phyloP scores from a whole-genome alignment of 2,113 vertebrate genomes.

The Dascyllus trimaculatus region DNA sequence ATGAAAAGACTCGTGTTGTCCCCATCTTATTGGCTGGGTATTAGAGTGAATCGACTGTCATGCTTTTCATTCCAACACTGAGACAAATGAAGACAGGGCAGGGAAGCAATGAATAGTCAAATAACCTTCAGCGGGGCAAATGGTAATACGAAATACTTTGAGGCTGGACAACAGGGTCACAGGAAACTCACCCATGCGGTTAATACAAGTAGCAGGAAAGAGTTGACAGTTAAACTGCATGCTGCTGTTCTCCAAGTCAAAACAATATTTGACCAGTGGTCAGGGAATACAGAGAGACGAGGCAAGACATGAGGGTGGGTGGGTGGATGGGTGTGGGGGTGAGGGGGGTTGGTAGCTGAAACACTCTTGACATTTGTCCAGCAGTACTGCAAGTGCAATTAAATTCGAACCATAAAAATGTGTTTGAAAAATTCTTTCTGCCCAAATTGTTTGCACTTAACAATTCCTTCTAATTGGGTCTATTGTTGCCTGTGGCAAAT shows the following conservation, averaged over 20 bases:
- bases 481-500: constrained; percentile 60
- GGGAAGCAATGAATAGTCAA: constrained; percentile 43
- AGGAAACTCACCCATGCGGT: constrained; percentile 43
- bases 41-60: constrained; percentile 34
- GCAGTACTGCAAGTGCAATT: constrained; percentile 7
- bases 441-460: constrained; percentile 71
- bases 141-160: constrained; percentile 39
- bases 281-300: constrained; percentile 16
- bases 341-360: constrained; percentile 1
- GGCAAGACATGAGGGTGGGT: background rate
- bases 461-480: constrained; percentile 58
- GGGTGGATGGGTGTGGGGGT: no score
- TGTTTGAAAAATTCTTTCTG: constrained; percentile 35
- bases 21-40: constrained; percentile 24
- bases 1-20: constrained; percentile 42
- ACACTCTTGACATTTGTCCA: background rate
- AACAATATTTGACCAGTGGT: constrained; percentile 41
- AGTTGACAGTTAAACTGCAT: constrained; percentile 57
- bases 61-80: constrained; percentile 35
- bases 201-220: constrained; percentile 38
- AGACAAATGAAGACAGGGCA: constrained; percentile 27
- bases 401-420: constrained; percentile 32
- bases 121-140: constrained; percentile 56
- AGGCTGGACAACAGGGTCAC: constrained; percentile 46
- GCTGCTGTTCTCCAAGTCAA: constrained; percentile 43